Evolutionary conservation across 2,888 invertebrate species (phyloP), one percentile per base, ranked within the genome.

Genomic region (Tholera decimalis): DNA sequence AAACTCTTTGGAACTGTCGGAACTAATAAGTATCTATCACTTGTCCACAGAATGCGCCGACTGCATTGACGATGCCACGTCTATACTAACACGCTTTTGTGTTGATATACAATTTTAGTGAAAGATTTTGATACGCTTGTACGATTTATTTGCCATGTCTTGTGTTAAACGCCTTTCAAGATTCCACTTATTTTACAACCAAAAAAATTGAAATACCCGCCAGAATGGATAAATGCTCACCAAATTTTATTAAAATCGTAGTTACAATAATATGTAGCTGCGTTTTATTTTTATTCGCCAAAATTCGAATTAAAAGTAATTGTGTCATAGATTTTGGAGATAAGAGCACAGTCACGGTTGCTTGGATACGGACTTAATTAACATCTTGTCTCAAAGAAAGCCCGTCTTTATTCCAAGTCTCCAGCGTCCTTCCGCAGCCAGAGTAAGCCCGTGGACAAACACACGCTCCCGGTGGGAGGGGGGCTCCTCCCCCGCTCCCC

Each of bases 401-500:
- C 49, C 39, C 13, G 58, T 44, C 30, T 37, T 64, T 44, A 49
- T 61, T 66, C 44, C n/a, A 51, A 39, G 46, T 60, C 20, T 39
- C 46, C 44, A 61, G 46, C 47, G 47, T 58, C 50, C 53, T 54
- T 50, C 24, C 47, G 47, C 50, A 46, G 39, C 43, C 54, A 35
- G 62, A 53, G 57, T 78, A 55, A 77, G 61, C 64, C 68, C 50
- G 53, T 69, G 73, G 78, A 77, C 78, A 77, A 80, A 78, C 78
- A 77, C 58, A 30, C 55, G 43, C 54, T 50, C 51, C 22, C 39
- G 0, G 30, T 20, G 43, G 47, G 8, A 18, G 6, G 20, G 2
- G 18, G 8, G 6, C 9, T 8, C 9, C 26, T 41, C 46, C 49
- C 49, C 44, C 20, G 13, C 15, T 24, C 76, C 56, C 58, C 18